Conservation (phyloP, 2,888 invertebrate genomes). For the Idaea straminata region DNA sequence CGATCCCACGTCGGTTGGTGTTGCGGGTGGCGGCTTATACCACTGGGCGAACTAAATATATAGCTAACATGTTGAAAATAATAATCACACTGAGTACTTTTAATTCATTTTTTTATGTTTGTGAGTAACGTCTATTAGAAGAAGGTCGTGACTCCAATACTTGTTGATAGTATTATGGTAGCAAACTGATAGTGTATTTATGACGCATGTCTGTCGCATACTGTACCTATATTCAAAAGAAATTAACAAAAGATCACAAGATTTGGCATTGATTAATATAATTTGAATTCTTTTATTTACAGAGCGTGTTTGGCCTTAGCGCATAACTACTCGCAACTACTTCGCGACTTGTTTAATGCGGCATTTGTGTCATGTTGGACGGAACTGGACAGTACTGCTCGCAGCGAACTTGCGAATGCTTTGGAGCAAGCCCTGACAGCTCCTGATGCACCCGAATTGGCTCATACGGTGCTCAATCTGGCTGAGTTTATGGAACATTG, state of each 20-base stretch:
- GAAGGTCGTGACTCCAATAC: too few relatives aligned
- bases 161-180: too few relatives aligned
- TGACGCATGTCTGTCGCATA: too few relatives aligned
- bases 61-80: too few relatives aligned
- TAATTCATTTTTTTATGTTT: too few relatives aligned
- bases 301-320: slow-evolving; percentile 95
- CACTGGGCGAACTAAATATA: too few relatives aligned
- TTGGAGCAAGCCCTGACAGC: slow-evolving; percentile 94
- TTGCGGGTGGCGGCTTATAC: too few relatives aligned
- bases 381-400: slow-evolving; percentile 89
- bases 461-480: slow-evolving; percentile 96
- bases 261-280: background rate
- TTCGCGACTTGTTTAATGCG: slow-evolving; percentile 98
- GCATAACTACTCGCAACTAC: slow-evolving; percentile 96
- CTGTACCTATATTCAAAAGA: too few relatives aligned
- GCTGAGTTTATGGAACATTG: slow-evolving; percentile 99
- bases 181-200: too few relatives aligned
- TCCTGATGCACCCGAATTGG: slow-evolving; percentile 96
- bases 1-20: too few relatives aligned
- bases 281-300: slow-evolving; percentile 13
- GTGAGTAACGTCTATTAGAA: too few relatives aligned
- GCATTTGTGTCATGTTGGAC: slow-evolving; percentile 99
- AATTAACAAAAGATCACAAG: background rate
- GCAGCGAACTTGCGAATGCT: slow-evolving; percentile 91
- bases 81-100: too few relatives aligned